phyloP scores from a whole-genome alignment of 2,113 vertebrate genomes.

The Nibea albiflora region DNA sequence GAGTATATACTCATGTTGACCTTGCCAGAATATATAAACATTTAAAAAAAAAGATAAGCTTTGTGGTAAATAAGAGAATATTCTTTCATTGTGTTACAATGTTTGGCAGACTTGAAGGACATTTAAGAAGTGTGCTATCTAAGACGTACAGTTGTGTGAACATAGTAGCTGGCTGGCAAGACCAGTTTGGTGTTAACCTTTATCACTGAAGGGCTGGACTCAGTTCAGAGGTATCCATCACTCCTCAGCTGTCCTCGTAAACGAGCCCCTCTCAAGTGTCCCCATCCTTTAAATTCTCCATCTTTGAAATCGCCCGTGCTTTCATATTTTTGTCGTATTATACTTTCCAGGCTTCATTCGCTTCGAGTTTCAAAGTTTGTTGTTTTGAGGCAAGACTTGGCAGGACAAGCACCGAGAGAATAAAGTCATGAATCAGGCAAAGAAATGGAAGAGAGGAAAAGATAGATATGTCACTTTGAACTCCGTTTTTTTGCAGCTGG shows the following conservation, averaged over 20 bases:
- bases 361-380: not conserved
- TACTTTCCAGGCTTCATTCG: not conserved
- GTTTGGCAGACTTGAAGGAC: not conserved
- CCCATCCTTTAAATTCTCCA: conserved; percentile 45
- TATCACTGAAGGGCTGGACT: conserved; percentile 60
- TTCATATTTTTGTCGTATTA: conserved; percentile 11
- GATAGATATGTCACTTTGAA: not conserved
- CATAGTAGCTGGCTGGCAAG: conserved; percentile 32
- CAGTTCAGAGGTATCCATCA: conserved; percentile 56
- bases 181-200: conserved; percentile 61
- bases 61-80: not conserved
- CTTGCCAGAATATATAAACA: not conserved
- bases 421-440: not conserved
- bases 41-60: not conserved
- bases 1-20: not conserved
- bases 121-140: conserved; percentile 15
- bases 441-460: not conserved
- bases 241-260: conserved; percentile 60
- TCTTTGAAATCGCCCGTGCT: conserved; percentile 15
- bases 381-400: not conserved
- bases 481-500: not conserved
- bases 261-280: conserved; percentile 57
- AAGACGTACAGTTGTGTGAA: conserved; percentile 23
- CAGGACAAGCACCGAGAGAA: not conserved
- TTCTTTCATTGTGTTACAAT: not conserved